Base-by-base conservation (phyloP, 2,888 invertebrate species). In the Tolmerus cingulatus region DNA sequence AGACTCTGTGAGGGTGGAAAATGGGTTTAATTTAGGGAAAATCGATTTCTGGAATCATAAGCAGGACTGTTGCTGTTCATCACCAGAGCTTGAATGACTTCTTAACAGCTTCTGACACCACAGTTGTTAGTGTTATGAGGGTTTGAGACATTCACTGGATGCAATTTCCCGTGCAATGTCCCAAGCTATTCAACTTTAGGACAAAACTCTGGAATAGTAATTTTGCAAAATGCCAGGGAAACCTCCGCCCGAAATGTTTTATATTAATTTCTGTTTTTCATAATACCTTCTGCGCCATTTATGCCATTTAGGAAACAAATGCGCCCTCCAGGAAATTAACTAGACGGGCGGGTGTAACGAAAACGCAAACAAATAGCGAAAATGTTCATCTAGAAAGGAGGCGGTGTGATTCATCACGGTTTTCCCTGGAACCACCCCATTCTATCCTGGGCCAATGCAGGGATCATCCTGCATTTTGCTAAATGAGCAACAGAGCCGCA, bases 401-500 rank as follows among this genome's bases (percentile, higher is more conserved):
- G 27, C 66, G 66, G 27, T 23, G 23, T 66, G 66, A 66, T 66
- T 23, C 66, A 66, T 66, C 23, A 66, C 66, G 12, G 66, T 12
- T 66, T 66, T 23, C 27, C 27, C 9, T 23, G 27, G 23, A 27
- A 19, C 5, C 23, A 5, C 5, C n/a, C 23, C 12, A 1, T n/a
- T 51, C n/a, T 19, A 51, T 51, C 66, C 66, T 8, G 27, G 27
- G 12, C 23, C 27, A 66, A 9, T 66, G 66, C 66, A 19, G 66
- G 27, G 23, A 23, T 66, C 12, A 66, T 66, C 66, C 66, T 66
- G 76, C 76, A 76, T 76, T 46, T 76, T 76, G n/a, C 40, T 76
- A 76, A 76, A 76, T 76, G 76, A 76, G 76, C 76, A 76, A 76
- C 76, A 76, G 76, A 34, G 76, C 37, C n/a, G 76, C 40, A 34